phyloP scores from a whole-genome alignment of 35 echinoderm and acorn worm species.

The Nesometra sesokonis region DNA sequence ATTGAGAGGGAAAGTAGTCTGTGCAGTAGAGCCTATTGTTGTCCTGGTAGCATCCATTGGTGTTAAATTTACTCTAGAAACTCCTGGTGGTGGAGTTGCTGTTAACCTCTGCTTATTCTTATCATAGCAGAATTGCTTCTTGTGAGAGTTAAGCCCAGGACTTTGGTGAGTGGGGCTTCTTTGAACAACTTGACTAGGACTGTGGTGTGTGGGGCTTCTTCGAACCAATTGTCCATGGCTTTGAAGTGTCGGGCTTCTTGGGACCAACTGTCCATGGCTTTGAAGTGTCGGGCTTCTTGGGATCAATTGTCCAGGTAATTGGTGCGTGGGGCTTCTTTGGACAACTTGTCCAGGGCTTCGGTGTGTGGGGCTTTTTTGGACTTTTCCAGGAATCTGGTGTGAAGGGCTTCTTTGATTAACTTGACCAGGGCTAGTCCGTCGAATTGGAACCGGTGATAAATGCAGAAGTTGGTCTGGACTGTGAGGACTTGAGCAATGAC shows the following conservation, averaged over 20 bases:
- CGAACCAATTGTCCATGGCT: not conserved
- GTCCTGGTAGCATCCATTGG: not conserved
- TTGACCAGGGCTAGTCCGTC: too few relatives aligned
- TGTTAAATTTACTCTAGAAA: not conserved
- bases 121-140: not conserved
- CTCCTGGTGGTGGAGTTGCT: not conserved
- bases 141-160: not conserved
- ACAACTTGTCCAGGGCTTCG: too few relatives aligned
- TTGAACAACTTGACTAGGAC: too few relatives aligned
- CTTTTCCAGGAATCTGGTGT: too few relatives aligned
- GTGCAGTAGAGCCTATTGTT: not conserved
- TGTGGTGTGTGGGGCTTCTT: not conserved
- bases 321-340: too few relatives aligned
- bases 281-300: not conserved
- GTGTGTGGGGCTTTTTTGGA: too few relatives aligned
- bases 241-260: not conserved
- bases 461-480: not conserved
- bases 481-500: not conserved
- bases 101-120: not conserved
- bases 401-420: too few relatives aligned
- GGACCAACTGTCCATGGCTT: not conserved
- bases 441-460: not conserved
- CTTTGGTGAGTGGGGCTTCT: not conserved
- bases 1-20: not conserved
- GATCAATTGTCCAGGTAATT: too few relatives aligned